Base-by-base conservation (phyloP, 1,140 invertebrate species). In the Delia radicum region DNA sequence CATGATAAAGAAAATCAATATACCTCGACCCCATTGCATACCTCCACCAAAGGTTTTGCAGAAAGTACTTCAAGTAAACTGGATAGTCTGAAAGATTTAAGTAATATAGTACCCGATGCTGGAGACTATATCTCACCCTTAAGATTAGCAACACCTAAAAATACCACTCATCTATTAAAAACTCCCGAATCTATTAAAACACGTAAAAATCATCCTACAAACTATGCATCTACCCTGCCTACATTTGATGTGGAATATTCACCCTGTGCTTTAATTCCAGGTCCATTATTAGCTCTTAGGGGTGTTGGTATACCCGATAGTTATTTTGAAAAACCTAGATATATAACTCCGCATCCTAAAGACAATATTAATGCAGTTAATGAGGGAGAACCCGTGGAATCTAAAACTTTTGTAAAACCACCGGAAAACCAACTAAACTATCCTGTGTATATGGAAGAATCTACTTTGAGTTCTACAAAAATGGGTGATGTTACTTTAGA, bases 281-380 rank as follows among this genome's bases (percentile, higher is more conserved):
- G 84, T 27, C 78, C 84, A 1, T 69, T 86, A 69, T 74, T 86
- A 8, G 84, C 84, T 2, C 76, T 86, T 46, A 81, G 84, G 3
- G 84, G 84, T 21, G 55, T 86, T 13, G 82, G 82, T 28, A 82
- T 86, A 21, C 81, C 84, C 8, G 84, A 86, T 76, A 82, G 80
- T 46, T 86, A 86, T 77, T 86, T 86, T 61, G 82, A 85, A 75
- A 84, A 86, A 76, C 84, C 84, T 2, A 79, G 84, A 67, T 86
- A 86, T 67, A 67, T 79, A 46, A 73, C 71, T 33, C 61, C 73
- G 3, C 26, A 33, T 3, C n/a, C 29, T n/a, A 33, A 31, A 12
- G 15, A 65, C 12, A 61, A 15, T 6, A 24, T 31, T 6, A 13
- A 48, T 3, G 18, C 13, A 12, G 2, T 29, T 26, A 48, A 42